A percentile compares a stretch with the other conserved stretches of the same genome.
phyloP scores from a whole-genome alignment of 2,888 invertebrate genomes.

The Apantesis nais region DNA sequence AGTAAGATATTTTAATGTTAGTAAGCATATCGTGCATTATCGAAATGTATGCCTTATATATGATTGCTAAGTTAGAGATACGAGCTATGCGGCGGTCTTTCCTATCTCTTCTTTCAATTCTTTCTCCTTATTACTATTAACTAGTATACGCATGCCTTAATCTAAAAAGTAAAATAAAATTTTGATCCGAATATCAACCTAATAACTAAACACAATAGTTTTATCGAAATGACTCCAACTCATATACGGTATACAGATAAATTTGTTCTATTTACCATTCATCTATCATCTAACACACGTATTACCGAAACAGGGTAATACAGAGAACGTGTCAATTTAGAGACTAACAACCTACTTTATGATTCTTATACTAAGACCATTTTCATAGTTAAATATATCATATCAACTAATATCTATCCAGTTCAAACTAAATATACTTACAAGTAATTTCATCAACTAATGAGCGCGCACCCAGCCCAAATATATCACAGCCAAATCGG shows the following conservation, averaged over 20 bases:
- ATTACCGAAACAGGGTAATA: background rate
- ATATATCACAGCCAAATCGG: slow-evolving; percentile 78
- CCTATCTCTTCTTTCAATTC: slow-evolving; percentile 35
- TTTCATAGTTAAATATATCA: slow-evolving; percentile 25
- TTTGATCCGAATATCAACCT: slow-evolving; percentile 44
- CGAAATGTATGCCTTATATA: slow-evolving; percentile 22
- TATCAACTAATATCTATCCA: slow-evolving; percentile 25
- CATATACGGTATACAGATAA: background rate
- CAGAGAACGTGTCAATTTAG: background rate
- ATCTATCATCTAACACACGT: background rate
- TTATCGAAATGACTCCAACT: slow-evolving; percentile 7
- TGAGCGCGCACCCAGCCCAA: slow-evolving; percentile 45
- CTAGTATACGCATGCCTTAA: slow-evolving; percentile 45
- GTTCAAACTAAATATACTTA: slow-evolving; percentile 36
- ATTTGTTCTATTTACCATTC: background rate
- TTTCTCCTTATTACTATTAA: slow-evolving; percentile 36
- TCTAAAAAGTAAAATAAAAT: slow-evolving; percentile 41
- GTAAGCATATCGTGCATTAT: slow-evolving; percentile 26
- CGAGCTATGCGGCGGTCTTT: slow-evolving; percentile 49
- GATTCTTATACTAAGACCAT: slow-evolving; percentile 6
- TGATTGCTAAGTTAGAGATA: slow-evolving; percentile 18
- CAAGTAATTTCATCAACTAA: slow-evolving; percentile 48
- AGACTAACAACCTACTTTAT: background rate
- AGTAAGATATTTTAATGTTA: background rate
- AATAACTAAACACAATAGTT: slow-evolving; percentile 12